Conservation (phyloP, 2,113 vertebrate genomes). For the Ploceus nigricollis region DNA sequence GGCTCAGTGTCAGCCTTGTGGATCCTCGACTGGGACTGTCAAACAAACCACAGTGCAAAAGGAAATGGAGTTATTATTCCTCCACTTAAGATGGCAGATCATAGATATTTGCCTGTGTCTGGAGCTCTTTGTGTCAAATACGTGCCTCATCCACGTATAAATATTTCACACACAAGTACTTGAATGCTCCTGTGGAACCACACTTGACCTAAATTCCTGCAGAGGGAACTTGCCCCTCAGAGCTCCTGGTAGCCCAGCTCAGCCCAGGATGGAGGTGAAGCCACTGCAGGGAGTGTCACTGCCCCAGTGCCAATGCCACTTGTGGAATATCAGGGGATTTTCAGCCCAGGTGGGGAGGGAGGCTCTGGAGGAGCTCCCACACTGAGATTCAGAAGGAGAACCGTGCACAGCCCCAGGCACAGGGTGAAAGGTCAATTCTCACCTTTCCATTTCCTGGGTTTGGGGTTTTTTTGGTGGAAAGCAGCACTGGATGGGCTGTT, state of each 20-base stretch:
- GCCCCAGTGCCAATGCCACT: background rate
- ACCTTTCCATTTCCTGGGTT: background rate
- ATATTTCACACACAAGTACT: background rate
- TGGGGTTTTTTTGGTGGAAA: background rate
- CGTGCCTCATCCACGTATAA: background rate
- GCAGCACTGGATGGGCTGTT: background rate
- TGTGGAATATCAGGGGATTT: background rate
- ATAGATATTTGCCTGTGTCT: background rate
- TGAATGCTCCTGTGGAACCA: background rate
- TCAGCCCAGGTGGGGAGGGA: too few species aligned
- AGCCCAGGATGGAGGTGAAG: background rate
- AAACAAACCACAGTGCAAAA: slow-evolving; percentile 20
- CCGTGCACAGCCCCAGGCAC: background rate
- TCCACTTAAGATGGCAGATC: slow-evolving; percentile 28
- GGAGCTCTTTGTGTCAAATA: background rate
- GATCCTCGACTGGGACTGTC: slow-evolving; percentile 25
- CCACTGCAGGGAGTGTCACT: too few species aligned
- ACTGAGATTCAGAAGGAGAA: background rate
- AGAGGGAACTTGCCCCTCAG: background rate
- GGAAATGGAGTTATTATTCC: slow-evolving; percentile 23
- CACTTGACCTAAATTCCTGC: background rate
- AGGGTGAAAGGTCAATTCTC: background rate
- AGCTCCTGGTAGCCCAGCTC: background rate
- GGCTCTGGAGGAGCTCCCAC: rapidly evolving
- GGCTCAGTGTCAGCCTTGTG: slow-evolving; percentile 57